Evolutionary conservation across 2,797 vertebrate genomes (phyloP).

Genomic region (Pantherophis vulpinus): DNA sequence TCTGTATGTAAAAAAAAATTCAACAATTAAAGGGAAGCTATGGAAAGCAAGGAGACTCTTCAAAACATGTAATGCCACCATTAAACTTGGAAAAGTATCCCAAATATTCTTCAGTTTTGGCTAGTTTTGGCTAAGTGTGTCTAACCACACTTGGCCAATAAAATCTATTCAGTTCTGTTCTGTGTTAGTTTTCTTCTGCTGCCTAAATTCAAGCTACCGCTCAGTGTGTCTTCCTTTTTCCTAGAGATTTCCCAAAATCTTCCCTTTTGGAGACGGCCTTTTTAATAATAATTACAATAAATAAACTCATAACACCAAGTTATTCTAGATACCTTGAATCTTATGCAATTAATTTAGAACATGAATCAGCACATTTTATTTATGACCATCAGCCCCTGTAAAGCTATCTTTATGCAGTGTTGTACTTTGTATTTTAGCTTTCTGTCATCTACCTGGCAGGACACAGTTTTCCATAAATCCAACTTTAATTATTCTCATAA

Average conservation of each 20-base stretch:
- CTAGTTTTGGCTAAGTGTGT: not conserved
- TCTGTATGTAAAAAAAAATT: not conserved
- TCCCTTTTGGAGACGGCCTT: not conserved
- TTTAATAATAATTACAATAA: not conserved
- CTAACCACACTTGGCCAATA: not conserved
- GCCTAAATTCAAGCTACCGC: not conserved
- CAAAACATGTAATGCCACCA: not conserved
- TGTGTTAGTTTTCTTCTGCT: not conserved
- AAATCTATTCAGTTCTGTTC: not conserved
- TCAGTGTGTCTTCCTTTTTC: not conserved
- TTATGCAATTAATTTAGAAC: constrained; percentile 9
- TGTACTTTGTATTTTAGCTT: constrained; percentile 1
- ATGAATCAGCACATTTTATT: not conserved
- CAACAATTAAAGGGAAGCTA: not conserved
- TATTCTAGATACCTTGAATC: not conserved
- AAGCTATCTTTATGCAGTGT: not conserved
- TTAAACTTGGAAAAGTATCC: too few species aligned
- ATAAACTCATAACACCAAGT: not conserved
- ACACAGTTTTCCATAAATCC: not conserved
- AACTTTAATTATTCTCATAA: not conserved
- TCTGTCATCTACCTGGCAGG: not conserved
- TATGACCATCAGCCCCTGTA: constrained; percentile 15
- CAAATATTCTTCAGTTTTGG: not conserved
- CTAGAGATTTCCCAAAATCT: not conserved
- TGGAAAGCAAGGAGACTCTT: not conserved